Base-by-base conservation (phyloP, 2,888 invertebrate species). In the Flexamia atlantica region DNA sequence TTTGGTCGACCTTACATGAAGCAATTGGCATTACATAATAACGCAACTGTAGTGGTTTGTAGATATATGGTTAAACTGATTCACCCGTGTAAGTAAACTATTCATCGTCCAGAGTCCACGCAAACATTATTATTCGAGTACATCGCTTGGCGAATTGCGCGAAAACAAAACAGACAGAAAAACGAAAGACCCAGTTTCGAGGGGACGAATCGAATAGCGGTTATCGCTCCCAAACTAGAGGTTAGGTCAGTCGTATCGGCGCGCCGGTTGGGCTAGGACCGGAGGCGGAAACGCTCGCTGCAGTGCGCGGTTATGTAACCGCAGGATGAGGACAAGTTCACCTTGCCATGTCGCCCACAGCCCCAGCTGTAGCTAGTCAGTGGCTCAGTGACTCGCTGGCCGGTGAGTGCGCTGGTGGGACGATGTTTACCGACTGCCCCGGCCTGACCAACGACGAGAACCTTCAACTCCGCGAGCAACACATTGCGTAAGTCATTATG, bases 401-500 rank as follows among this genome's bases (percentile, higher is more conserved):
- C 3, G 20, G 23, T 57, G 20, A 17, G 5, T 10, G 57, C 12
- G 57, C 57, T n/a, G 17, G 50, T 36, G 46, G 7, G 3, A 57
- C 23, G 23, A 57, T 57, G 64, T 64, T 28, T 14, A 76, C 46
- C 14, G 40, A 28, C 46, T 28, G 14, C 20, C 74, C 79, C 0
- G 7, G 3, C 4, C 5, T 79, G 32, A 50, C 79, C 1, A 57
- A n/a, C 30, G 32, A 79, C 10, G 79, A 79, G 23, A 79, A 79
- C 36, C 20, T 79, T 3, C 57, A 57, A 79, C 79, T 79, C 10
- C 79, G 79, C 10, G 57, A 79, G 0, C 79, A 79, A n/a, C 79
- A 79, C 36, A 79, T 79, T 46, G 76, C 76, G 76, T 76, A 46
- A 76, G 76, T 76, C 1, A 68, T 20, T 23, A 5, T n/a, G n/a